Evolutionary conservation across 2,113 vertebrate species (phyloP).

Genomic region (Hippocampus abdominalis): DNA sequence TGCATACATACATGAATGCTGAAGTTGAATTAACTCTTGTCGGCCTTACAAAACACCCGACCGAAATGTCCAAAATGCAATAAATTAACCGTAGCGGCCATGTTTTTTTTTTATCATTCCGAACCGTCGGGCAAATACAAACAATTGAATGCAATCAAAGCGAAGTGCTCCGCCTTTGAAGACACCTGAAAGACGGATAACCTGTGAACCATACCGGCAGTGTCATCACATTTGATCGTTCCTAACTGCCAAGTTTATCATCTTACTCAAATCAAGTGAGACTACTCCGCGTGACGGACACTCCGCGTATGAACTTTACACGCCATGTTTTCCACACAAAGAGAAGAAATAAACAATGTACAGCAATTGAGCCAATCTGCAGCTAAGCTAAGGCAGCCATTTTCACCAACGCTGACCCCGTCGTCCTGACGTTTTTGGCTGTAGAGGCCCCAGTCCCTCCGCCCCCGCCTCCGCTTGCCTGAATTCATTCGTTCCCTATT

Average conservation of each 20-base stretch:
- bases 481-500: conserved; percentile 76
- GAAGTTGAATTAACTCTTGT: not conserved
- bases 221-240: not conserved
- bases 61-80: not conserved
- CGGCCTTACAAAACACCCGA: not conserved
- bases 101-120: not conserved
- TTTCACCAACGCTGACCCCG: conserved; percentile 50
- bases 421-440: conserved; percentile 40
- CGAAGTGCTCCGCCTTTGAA: no score
- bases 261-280: no score
- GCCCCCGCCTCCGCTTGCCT: conserved; percentile 64
- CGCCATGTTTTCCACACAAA: not conserved
- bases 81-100: no score
- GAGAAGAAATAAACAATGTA: not conserved
- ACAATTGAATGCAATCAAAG: not conserved
- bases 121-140: not conserved
- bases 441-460: conserved; percentile 56
- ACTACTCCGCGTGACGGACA: no score
- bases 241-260: not conserved
- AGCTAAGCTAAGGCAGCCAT: conserved; percentile 1
- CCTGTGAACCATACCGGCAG: not conserved
- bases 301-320: no score
- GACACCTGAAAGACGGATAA: not conserved
- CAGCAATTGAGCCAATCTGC: no score
- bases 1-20: conserved; percentile 1